Evolutionary conservation across 2,113 vertebrate genomes (phyloP).

Genomic region (Ovibos moschatus): DNA sequence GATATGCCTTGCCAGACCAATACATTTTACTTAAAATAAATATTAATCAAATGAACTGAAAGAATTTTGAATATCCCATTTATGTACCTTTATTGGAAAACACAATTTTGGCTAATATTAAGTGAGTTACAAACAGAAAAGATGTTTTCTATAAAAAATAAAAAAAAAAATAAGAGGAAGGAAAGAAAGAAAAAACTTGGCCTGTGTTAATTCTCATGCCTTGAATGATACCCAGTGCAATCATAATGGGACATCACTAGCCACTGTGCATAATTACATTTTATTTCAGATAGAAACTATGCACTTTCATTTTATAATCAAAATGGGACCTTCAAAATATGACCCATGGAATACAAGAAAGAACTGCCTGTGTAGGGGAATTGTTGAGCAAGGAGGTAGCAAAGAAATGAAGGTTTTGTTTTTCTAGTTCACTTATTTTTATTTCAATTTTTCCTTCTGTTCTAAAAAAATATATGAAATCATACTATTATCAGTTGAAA

Average conservation of each 20-base stretch:
- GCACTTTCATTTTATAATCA: neutral
- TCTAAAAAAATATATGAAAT: neutral
- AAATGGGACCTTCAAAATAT: neutral
- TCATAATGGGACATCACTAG: neutral
- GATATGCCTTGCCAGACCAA: neutral
- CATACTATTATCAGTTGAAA: neutral
- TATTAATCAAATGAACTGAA: neutral
- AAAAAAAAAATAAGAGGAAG: neutral
- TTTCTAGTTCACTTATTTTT: neutral
- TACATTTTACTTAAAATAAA: neutral
- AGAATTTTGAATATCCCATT: neutral
- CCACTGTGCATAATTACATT: neutral
- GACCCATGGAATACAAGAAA: neutral
- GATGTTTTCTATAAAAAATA: neutral
- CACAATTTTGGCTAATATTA: neutral
- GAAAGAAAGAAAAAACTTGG: neutral
- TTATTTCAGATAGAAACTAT: neutral
- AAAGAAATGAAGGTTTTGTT: neutral
- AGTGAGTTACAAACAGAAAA: neutral
- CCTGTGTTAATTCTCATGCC: neutral
- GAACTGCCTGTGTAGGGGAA: neutral
- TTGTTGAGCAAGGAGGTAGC: rapidly evolving
- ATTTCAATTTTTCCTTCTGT: neutral
- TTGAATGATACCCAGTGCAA: neutral
- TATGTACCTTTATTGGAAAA: neutral